These are phyloP conservation scores for Catostomus latipinnis DNA, from an alignment of 2,797 vertebrate species.

Conservation along the genomic window DNA sequence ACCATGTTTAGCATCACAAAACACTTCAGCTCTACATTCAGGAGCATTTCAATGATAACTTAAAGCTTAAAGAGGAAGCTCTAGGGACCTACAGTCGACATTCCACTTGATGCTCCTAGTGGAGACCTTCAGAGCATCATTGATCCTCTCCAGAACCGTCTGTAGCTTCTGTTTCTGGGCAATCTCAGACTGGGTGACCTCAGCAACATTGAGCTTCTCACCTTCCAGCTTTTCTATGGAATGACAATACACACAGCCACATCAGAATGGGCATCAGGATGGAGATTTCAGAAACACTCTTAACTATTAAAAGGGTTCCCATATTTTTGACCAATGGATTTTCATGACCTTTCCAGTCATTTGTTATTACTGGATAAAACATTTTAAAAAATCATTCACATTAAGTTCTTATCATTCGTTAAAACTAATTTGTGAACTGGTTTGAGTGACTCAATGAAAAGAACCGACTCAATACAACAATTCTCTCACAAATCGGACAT, in stretches of 20 bases:
- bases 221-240: conserved; percentile 92
- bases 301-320: neutral
- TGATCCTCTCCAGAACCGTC: conserved; percentile 96
- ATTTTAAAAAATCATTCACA: too few relatives aligned
- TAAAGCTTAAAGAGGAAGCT: neutral
- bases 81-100: conserved; percentile 88
- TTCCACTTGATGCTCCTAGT: conserved; percentile 96
- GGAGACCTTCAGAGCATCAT: conserved; percentile 92
- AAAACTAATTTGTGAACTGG: too few relatives aligned
- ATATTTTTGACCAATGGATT: too few relatives aligned
- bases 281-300: neutral
- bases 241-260: neutral
- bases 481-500: too few relatives aligned
- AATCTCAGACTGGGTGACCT: conserved; percentile 98
- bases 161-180: conserved; percentile 98
- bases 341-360: too few relatives aligned
- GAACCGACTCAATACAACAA: too few relatives aligned
- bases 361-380: too few relatives aligned
- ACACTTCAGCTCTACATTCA: neutral
- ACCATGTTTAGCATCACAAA: conserved; percentile 6
- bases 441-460: too few relatives aligned
- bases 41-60: neutral
- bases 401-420: too few relatives aligned
- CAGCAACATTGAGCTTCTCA: conserved; percentile 95
- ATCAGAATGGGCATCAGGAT: neutral